phyloP scores from a whole-genome alignment of 2,113 vertebrate species.

The Aix galericulata region DNA sequence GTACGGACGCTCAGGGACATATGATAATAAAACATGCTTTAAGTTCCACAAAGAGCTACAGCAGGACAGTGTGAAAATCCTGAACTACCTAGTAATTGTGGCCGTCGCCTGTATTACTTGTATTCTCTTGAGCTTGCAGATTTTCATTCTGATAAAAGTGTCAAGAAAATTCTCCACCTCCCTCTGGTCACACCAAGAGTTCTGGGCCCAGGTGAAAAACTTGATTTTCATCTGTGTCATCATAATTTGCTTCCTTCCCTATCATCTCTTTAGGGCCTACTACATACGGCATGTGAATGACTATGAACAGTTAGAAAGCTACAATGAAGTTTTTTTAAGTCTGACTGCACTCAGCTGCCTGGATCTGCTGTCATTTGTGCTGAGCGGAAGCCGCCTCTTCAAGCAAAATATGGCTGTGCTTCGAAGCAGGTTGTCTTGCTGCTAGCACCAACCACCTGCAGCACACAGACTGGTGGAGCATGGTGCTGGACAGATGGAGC shows the following conservation, averaged over 20 bases:
- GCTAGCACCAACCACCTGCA: constrained; percentile 1
- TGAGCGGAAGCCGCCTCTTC: constrained; percentile 70
- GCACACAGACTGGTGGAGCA: rapidly evolving
- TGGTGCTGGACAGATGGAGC: rapidly evolving
- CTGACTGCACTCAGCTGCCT: constrained; percentile 87
- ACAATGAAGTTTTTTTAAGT: constrained; percentile 89
- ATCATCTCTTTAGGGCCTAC: constrained; percentile 84
- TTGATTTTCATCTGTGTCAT: constrained; percentile 86
- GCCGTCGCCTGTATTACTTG: constrained; percentile 59
- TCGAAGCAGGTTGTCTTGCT: constrained; percentile 50
- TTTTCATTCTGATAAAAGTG: constrained; percentile 74
- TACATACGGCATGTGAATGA: constrained; percentile 62
- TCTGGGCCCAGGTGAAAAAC: constrained; percentile 88
- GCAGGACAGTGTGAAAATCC: rapidly evolving
- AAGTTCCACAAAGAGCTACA: constrained; percentile 74
- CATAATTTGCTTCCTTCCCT: constrained; percentile 86
- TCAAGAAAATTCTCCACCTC: constrained; percentile 59
- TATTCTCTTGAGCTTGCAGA: constrained; percentile 77
- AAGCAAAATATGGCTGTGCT: constrained; percentile 64
- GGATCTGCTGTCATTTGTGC: constrained; percentile 80
- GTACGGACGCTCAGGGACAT: constrained; percentile 70
- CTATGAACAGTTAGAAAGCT: neutral
- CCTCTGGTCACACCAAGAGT: constrained; percentile 83
- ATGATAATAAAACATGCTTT: constrained; percentile 74
- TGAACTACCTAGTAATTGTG: constrained; percentile 80